Evolutionary conservation across 2,888 invertebrate species (phyloP).

Genomic region (Saturnia japonica): DNA sequence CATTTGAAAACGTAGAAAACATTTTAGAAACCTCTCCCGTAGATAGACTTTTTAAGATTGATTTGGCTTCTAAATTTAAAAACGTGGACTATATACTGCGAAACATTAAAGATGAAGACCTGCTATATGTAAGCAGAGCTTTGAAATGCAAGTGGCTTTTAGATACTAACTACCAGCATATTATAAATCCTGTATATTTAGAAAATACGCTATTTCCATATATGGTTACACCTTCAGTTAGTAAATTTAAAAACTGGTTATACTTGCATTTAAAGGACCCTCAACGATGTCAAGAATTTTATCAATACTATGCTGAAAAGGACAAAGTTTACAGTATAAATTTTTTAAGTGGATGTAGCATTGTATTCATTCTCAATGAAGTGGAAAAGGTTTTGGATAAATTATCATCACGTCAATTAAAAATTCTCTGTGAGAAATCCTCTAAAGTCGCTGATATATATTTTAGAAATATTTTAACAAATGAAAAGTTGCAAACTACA

Average conservation of each 20-base stretch:
- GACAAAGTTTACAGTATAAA: constrained; percentile 47
- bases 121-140: constrained; percentile 35
- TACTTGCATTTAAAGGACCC: constrained; percentile 36
- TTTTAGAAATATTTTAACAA: constrained; percentile 44
- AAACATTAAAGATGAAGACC: constrained; percentile 32
- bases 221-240: constrained; percentile 35
- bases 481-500: constrained; percentile 32
- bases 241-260: constrained; percentile 36
- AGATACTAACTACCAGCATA: constrained; percentile 25
- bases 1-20: constrained; percentile 22
- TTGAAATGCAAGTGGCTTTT: constrained; percentile 35
- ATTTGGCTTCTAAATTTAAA: constrained; percentile 30
- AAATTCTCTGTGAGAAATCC: constrained; percentile 51
- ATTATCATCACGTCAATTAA: constrained; percentile 48
- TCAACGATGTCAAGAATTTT: constrained; percentile 51
- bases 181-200: constrained; percentile 33
- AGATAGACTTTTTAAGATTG: constrained; percentile 37
- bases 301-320: constrained; percentile 45
- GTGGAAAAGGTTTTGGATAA: constrained; percentile 42
- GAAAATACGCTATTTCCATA: constrained; percentile 31
- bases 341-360: constrained; percentile 49
- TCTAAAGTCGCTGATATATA: constrained; percentile 48
- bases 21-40: constrained; percentile 27
- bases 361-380: constrained; percentile 46
- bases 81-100: constrained; percentile 28